Evolutionary conservation across 2,113 vertebrate genomes (phyloP), one percentile per base, ranked within the genome.

Genomic region (Loxodonta africana): DNA sequence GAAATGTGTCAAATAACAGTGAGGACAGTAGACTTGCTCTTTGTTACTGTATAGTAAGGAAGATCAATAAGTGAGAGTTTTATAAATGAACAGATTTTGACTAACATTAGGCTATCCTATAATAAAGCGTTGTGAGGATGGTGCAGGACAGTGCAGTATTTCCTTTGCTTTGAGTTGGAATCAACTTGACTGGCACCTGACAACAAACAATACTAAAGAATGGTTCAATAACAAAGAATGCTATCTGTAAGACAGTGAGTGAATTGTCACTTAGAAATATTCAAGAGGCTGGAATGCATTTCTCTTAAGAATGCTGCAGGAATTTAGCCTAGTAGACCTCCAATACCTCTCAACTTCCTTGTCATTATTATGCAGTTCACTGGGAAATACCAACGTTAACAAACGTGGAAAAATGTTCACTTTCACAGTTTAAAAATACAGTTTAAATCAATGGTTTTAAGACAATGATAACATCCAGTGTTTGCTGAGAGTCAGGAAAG

Each of bases 21-120:
- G 83, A 28, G 25, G 3, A 1, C 23, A 80, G 41, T 60, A 69
- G 23, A 77, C 44, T 85, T 88, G 14, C 1, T 88, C 33, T 89
- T 91, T 78, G 25, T 83, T 90, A 57, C 26, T 37, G 69, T 91
- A 90, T 65, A 91, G 77, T 53, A 91, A 81, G 30, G n/a, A 81
- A 84, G 28, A 25, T 65, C 60, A 46, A 30, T 41, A 28, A 83
- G 23, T 74, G 6, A 28, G 21, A 26, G 5, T 71, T 65, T 28
- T 44, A 74, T 41, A 62, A 82, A 63, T 18, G 26, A 53, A 57
- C 20, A 91, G 17, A 53, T 74, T n/a, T 62, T 88, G 44, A 84
- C 51, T 88, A 62, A 60, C 23, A 6, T 46, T 63, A 85, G 41
- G 78, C 8, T 77, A 10, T 82, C 85, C 53, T 74, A 0, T n/a